Percentiles rank a stretch among this genome's conserved stretches.
Conservation (phyloP, 2,888 invertebrate genomes). For the Saturnia pavonia region DNA sequence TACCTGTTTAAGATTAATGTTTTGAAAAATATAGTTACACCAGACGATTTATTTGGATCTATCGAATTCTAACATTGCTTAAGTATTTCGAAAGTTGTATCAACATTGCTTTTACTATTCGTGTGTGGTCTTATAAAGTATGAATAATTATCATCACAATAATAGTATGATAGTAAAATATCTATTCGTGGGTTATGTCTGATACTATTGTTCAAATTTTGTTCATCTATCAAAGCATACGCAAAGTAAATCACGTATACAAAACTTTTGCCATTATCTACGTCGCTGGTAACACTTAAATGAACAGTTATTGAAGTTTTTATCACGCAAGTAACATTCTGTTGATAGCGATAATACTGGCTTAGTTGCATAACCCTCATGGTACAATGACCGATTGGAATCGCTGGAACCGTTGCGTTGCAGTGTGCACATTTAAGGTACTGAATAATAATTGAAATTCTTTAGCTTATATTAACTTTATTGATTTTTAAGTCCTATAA, state of each 20-base stretch:
- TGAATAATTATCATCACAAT: constrained; percentile 3
- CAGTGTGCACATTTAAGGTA: not conserved
- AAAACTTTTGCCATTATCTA: constrained; percentile 35
- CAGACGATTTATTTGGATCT: constrained; percentile 14
- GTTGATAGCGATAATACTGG: constrained; percentile 27
- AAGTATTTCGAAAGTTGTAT: constrained; percentile 16
- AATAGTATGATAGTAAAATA: not conserved
- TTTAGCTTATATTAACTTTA: not conserved
- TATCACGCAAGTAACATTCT: constrained; percentile 39
- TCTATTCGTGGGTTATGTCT: not conserved
- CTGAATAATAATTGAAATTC: constrained; percentile 23
- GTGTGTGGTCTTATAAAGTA: constrained; percentile 10
- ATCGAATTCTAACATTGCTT: constrained; percentile 19
- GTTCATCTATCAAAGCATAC: constrained; percentile 17
- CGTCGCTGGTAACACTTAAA: constrained; percentile 41
- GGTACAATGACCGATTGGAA: constrained; percentile 60
- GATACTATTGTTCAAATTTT: constrained; percentile 11
- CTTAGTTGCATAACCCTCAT: constrained; percentile 33
- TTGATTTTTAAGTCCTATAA: not conserved
- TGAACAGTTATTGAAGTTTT: constrained; percentile 50
- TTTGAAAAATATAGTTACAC: constrained; percentile 24
- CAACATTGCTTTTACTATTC: constrained; percentile 3
- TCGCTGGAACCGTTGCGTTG: constrained; percentile 11
- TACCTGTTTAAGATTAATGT: constrained; percentile 37
- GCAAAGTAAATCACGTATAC: constrained; percentile 27